Conservation (phyloP, 2,888 invertebrate species). For the Nemoura dubitans region DNA sequence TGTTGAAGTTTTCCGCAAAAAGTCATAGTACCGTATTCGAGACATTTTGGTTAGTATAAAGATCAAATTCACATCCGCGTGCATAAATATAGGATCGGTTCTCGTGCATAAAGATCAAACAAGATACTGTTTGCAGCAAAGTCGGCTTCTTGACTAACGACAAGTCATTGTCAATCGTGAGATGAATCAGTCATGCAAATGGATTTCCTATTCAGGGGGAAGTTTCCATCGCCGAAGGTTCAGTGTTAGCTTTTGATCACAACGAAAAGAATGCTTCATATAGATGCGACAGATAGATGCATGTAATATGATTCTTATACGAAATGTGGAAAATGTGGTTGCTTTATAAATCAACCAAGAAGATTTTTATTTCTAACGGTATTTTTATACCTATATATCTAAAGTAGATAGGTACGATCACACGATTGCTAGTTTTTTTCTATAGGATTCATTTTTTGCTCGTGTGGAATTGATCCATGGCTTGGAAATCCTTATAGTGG, state of each 20-base stretch:
- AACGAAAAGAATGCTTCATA: neutral
- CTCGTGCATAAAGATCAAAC: no score
- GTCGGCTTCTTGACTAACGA: neutral
- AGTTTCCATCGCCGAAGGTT: neutral
- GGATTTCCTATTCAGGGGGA: neutral
- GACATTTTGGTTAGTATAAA: neutral
- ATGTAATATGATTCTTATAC: neutral
- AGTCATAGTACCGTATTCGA: neutral
- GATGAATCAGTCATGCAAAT: neutral
- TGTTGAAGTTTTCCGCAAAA: neutral
- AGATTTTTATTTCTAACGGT: neutral
- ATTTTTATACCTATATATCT: neutral
- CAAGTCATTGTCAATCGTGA: neutral
- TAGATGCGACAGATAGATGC: neutral
- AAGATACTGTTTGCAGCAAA: neutral
- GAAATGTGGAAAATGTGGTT: neutral
- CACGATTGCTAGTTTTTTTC: no score
- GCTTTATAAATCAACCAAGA: neutral
- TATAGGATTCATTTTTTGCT: neutral
- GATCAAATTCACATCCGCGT: no score
- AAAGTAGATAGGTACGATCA: neutral
- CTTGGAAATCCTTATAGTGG: neutral
- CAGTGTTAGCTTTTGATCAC: neutral
- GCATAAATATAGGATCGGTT: no score
- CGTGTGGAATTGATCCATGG: neutral